These are phyloP conservation scores for Cyprinella venusta DNA, from an alignment of 2,797 vertebrate genomes.

Conservation along the genomic window DNA sequence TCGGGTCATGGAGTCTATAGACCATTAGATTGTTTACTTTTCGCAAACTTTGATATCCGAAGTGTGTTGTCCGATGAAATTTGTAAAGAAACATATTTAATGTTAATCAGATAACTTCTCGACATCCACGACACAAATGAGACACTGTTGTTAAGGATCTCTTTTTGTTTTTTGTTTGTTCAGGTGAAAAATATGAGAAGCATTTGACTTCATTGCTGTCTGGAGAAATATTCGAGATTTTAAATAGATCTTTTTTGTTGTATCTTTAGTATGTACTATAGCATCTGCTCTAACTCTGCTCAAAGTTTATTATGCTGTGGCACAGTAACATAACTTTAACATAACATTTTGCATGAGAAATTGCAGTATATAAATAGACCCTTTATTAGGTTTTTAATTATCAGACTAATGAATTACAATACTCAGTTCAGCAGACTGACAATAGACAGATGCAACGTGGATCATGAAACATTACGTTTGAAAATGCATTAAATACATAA, in stretches of 20 bases:
- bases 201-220: not conserved
- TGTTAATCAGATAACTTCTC: not conserved
- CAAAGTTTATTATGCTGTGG: not conserved
- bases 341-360: not conserved
- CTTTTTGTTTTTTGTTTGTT: no score
- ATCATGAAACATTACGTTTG: not conserved
- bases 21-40: not conserved
- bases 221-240: not conserved
- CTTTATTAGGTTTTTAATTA: conserved; percentile 8
- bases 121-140: not conserved
- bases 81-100: not conserved
- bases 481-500: not conserved
- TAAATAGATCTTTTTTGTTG: not conserved
- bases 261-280: not conserved
- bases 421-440: not conserved
- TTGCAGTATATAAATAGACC: not conserved
- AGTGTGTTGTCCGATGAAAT: not conserved
- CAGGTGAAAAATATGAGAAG: not conserved
- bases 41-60: not conserved
- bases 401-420: not conserved
- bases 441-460: not conserved
- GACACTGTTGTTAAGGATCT: not conserved
- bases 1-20: no score
- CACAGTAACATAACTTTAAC: not conserved
- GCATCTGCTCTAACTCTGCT: no score